These are phyloP conservation scores for Eriocheir sinensis DNA, from an alignment of 1,140 invertebrate species.

Conservation along the genomic window DNA sequence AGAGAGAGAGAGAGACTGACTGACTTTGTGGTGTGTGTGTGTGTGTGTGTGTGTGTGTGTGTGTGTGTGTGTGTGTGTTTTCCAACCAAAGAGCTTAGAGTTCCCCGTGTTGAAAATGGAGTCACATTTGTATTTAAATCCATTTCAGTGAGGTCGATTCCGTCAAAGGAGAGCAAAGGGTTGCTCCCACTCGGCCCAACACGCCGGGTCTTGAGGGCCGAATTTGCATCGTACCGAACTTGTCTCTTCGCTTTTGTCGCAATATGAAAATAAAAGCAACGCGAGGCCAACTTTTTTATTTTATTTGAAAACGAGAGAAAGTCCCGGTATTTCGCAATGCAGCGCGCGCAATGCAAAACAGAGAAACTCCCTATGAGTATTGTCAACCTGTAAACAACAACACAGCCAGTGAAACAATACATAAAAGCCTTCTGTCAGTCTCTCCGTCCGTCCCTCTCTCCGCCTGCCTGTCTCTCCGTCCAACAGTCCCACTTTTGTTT, in stretches of 20 bases:
- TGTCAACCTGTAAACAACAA: neutral
- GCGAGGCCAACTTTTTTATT: neutral
- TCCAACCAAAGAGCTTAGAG: neutral
- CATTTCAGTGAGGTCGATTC: neutral
- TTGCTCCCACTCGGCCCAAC: neutral
- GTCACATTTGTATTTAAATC: constrained; percentile 26
- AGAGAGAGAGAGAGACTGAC: neutral
- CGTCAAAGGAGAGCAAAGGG: neutral
- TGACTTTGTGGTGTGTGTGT: neutral
- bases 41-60: constrained; percentile 16
- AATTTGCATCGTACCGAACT: neutral
- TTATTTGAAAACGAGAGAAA: neutral
- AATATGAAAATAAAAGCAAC: neutral
- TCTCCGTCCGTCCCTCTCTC: too few relatives aligned
- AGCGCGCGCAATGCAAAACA: neutral
- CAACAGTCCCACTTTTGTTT: neutral
- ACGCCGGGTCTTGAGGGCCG: neutral
- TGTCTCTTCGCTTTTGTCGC: neutral
- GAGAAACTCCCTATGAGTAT: neutral
- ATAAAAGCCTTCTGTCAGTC: neutral
- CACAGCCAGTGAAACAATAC: neutral
- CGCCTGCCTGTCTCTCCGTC: too few relatives aligned
- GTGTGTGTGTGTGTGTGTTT: constrained; percentile 18
- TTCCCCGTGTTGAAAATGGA: neutral
- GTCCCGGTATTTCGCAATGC: neutral